Evolutionary conservation across 2,797 vertebrate genomes (phyloP), one percentile per base, ranked within the genome.

Genomic region (Anguilla marmorata): DNA sequence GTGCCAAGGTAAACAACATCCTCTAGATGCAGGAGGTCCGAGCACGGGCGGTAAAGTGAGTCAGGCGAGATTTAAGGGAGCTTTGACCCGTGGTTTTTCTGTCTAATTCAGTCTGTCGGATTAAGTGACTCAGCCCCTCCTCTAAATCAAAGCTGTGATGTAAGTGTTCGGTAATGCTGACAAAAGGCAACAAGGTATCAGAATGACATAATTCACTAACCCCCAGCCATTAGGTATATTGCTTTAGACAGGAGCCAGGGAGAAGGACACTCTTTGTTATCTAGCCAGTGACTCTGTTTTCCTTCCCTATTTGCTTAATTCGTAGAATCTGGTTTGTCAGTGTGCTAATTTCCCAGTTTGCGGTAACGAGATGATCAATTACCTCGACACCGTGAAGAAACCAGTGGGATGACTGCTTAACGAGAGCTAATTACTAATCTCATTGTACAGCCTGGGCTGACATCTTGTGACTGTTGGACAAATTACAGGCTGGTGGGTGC

Each of bases 1-100:
- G 82, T 89, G 91, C 92, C 91, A 90, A 90, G 74, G 88, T 85
- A 91, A 91, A 92, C 89, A 86, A 88, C 63, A 89, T 89, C 80
- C 69, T 79, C 79, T 5, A 48, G 83, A 56, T 33, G 24, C 41
- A 45, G 41, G 52, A 85, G 72, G 5, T 33, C 2, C 12, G 14
- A 84, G 83, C 4, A 3, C 14, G 45, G 41, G 2, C 11, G 45
- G 74, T 50, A 82, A 48, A 50, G 27, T 50, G 45, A 82, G 45
- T 82, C 41, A 41, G 56, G 27, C 14, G 6, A 50, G 58, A 69
- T 86, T 69, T 63, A 86, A 66, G 12, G 85, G 84, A 33, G 24
- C 37, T 19, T 21, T 30, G 85, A 85, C 16, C 56, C 16, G 27
- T n/a, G 30, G 16, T 56, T 50, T 87, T 16, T 84, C 82, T 74